Evolutionary conservation across 2,888 invertebrate species (phyloP).

Genomic region (Sussaba pulchella): DNA sequence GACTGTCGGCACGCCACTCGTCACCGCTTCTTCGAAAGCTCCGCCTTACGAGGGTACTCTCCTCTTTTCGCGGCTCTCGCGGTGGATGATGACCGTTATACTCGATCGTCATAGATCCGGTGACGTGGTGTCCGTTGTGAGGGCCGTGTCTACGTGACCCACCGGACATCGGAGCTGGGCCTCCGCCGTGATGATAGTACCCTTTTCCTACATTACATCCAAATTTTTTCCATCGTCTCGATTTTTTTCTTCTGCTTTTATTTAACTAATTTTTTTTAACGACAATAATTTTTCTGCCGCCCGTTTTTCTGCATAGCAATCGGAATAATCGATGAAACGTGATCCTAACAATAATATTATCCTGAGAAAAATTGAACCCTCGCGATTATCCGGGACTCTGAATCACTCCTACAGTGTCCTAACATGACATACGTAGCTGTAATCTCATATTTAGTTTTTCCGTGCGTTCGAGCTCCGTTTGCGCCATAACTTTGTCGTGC

Average conservation of each 20-base stretch:
- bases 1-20: constrained; percentile 83
- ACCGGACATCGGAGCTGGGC: constrained; percentile 78
- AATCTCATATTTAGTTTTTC: constrained; percentile 16
- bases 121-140: constrained; percentile 79
- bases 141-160: constrained; percentile 77
- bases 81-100: constrained; percentile 82
- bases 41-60: constrained; percentile 80
- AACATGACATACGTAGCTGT: neutral
- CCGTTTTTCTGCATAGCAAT: constrained; percentile 19
- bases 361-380: neutral
- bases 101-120: constrained; percentile 78
- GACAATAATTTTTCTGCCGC: neutral
- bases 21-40: constrained; percentile 82
- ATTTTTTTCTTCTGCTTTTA: constrained; percentile 62
- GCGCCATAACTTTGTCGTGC: constrained; percentile 10
- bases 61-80: constrained; percentile 82
- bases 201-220: constrained; percentile 83
- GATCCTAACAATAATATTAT: constrained; percentile 13
- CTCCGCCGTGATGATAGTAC: constrained; percentile 78
- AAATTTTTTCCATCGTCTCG: constrained; percentile 71
- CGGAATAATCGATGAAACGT: constrained; percentile 25
- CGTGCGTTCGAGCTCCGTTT: constrained; percentile 7
- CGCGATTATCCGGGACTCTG: constrained; percentile 14
- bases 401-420: constrained; percentile 3
- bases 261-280: constrained; percentile 33